Conservation (phyloP, 2,797 vertebrate species). For the Phoeniculus purpureus region DNA sequence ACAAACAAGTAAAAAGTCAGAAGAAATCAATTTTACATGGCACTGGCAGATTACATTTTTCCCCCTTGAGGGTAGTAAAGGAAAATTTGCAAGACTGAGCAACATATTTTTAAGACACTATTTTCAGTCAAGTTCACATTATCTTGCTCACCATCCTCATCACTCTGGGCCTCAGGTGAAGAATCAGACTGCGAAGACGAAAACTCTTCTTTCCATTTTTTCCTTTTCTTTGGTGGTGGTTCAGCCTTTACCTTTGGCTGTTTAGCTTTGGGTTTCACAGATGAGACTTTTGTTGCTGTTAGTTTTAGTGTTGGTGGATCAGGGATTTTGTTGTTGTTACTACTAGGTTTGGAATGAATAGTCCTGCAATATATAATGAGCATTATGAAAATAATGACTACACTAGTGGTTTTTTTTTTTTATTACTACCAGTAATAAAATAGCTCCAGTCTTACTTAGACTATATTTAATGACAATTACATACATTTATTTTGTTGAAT, state of each 20-base stretch:
- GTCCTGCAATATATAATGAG: slow-evolving; percentile 55
- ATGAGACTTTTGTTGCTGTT: slow-evolving; percentile 80
- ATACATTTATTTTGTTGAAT: background rate
- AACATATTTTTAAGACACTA: background rate
- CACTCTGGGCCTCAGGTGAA: slow-evolving; percentile 88
- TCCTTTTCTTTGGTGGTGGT: slow-evolving; percentile 97
- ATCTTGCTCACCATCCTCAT: slow-evolving; percentile 84
- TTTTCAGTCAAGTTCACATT: background rate
- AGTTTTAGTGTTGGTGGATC: slow-evolving; percentile 80
- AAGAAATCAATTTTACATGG: background rate
- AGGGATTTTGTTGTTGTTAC: slow-evolving; percentile 79
- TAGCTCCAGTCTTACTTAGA: background rate
- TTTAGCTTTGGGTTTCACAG: slow-evolving; percentile 87
- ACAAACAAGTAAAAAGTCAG: background rate
- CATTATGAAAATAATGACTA: background rate
- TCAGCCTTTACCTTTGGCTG: slow-evolving; percentile 90
- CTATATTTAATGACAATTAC: background rate
- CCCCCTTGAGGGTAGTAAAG: background rate
- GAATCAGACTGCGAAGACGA: slow-evolving; percentile 87
- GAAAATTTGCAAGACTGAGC: background rate
- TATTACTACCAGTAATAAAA: background rate
- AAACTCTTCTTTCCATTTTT: slow-evolving; percentile 97
- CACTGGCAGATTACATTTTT: background rate
- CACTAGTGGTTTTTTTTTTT: background rate
- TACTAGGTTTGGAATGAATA: slow-evolving; percentile 72